phyloP scores from a whole-genome alignment of 2,113 vertebrate species.

The Sitta europaea region DNA sequence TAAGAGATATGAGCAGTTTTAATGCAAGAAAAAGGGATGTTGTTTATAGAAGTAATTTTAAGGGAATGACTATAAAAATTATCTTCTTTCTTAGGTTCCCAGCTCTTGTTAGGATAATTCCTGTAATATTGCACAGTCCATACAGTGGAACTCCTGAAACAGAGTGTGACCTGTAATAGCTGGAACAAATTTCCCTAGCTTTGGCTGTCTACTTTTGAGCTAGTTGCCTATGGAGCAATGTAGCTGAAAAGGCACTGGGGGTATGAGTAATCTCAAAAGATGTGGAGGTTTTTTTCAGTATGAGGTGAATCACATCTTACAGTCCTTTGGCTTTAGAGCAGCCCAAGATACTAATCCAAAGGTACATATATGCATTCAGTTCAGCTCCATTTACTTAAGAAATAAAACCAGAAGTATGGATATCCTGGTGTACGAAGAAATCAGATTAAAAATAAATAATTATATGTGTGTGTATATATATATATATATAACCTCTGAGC shows the following conservation, averaged over 20 bases:
- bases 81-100: background rate
- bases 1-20: background rate
- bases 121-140: background rate
- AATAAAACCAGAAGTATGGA: background rate
- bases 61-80: background rate
- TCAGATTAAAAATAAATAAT: background rate
- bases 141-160: background rate
- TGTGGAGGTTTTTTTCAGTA: background rate
- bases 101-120: background rate
- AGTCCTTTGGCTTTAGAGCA: background rate
- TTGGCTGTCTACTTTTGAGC: background rate
- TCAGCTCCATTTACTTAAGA: background rate
- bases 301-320: background rate
- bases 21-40: background rate
- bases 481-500: background rate
- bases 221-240: background rate
- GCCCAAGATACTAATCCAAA: background rate
- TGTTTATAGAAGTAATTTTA: background rate
- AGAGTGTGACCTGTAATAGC: background rate
- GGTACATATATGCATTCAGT: background rate
- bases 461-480: fast-evolving
- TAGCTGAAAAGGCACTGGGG: background rate
- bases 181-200: background rate
- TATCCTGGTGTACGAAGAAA: background rate
- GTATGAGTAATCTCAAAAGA: background rate